Percentiles rank a stretch among this genome's conserved stretches.
Conservation (phyloP, 2,113 vertebrate genomes). For the Ursus arctos region DNA sequence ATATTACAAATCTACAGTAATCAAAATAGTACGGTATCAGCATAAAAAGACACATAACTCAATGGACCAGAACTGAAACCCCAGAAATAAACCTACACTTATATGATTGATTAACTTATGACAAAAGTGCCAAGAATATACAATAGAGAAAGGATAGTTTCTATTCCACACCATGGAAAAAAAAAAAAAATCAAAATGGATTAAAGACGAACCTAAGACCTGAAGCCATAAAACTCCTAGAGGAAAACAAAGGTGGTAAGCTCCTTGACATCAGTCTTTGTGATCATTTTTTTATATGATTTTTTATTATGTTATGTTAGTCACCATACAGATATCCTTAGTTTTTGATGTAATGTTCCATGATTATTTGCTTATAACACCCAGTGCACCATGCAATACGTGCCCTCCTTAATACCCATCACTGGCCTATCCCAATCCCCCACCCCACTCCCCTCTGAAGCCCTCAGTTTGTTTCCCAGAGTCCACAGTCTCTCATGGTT, state of each 20-base stretch:
- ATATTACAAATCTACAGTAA: neutral
- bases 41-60: neutral
- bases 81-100: neutral
- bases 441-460: too few species aligned
- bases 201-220: neutral
- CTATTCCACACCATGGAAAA: neutral
- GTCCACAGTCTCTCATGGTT: too few species aligned
- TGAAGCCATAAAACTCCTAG: slow-evolving; percentile 4
- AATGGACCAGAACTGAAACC: neutral
- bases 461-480: too few species aligned
- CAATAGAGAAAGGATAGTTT: neutral
- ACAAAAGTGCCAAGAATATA: neutral
- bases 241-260: neutral
- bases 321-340: too few species aligned
- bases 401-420: too few species aligned
- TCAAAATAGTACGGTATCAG: neutral
- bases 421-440: too few species aligned
- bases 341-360: too few species aligned
- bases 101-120: neutral
- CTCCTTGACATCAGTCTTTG: neutral
- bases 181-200: neutral
- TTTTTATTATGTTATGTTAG: too few species aligned
- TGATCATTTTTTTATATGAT: neutral
- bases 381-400: too few species aligned
- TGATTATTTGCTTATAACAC: too few species aligned